Evolutionary conservation across 1,140 invertebrate species (phyloP), one percentile per base, ranked within the genome.

Genomic region (Brachionus calyciflorus): DNA sequence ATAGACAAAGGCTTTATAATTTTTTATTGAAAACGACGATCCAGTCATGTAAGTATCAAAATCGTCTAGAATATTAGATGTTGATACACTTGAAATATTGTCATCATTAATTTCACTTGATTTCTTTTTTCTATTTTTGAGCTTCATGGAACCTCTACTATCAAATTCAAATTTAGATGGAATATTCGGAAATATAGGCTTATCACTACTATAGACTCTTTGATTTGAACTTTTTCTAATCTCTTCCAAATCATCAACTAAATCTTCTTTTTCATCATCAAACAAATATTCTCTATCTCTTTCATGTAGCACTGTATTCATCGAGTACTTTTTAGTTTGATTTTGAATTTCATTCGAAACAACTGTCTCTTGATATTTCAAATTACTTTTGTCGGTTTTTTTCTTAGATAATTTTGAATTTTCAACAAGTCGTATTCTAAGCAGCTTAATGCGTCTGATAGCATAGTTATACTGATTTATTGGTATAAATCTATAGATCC

Each of bases 401-500:
- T 65, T 65, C 26, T 28, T 51, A 17, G 33, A 28, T 26, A 41
- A 19, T 41, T 60, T 46, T 4, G 73, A 57, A 48, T 76, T 76
- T n/a, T 55, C 49, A n/a, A 33, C 73, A 0, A 55, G n/a, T 6
- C 49, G 49, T 17, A 60, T 40, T 12, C 53, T 48, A 40, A 77
- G 19, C n/a, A 77, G 53, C 40, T 65, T 60, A 19, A 77, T 57
- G 17, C 76, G 40, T 51, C 76, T 40, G 9, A 57, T 65, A 14
- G 51, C 51, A 53, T 65, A 77, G 30, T 77, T 77, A 24, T 63
- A 77, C 10, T 65, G 76, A 41, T 77, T 77, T 10, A 37, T 14
- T n/a, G 76, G 76, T 24, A 77, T 63, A 40, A 77, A 77, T 37
- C 76, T 51, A 17, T 46, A 63, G 7, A 77, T 55, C 76, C 76